Base-by-base conservation (phyloP, 2,113 vertebrate species). In the Sinocyclocheilus maitianheensis region DNA sequence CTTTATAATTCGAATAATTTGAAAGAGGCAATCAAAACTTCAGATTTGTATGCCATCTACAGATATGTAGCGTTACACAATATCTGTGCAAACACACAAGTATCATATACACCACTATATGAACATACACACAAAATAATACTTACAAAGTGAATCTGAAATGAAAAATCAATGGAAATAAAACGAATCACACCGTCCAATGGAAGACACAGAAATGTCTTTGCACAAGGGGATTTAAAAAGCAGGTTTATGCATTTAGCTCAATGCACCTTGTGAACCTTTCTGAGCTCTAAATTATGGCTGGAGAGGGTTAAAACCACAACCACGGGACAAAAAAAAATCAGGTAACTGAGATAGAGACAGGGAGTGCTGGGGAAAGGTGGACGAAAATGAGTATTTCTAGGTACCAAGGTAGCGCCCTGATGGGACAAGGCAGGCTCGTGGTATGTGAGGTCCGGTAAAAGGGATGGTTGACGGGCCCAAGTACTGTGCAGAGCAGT, bases 91-190 rank as follows among this genome's bases (percentile, higher is more conserved):
- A 94, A 95, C 93, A 93, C 94, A 94, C 91, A 89, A 80, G 90
- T 91, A 51, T 88, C 92, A 94, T 94, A 95, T 94, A 94, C 24
- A 77, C 81, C 81, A 58, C 87, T 92, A 96, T 95, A 96, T 95
- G 94, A 93, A 92, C 93, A 96, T 94, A 95, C 94, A 95, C 48
- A 95, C 94, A 95, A 94, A 94, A 91, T 87, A 81, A 46, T 95
- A 94, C 94, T 95, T 94, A 94, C 94, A 89, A 89, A 26, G 88
- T 30, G 89, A 1, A 90, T 34, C 84, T 13, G 82, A 84, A 82
- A 75, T 71, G 7, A 63, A 89, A 62, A 24, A 65, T 53, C 18
- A 71, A 62, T 40, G 83, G 43, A 76, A 48, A 87, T 67, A 62
- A 37, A 22, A 58, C 87, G 77, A 84, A 86, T 62, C 75, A 85